Evolutionary conservation across 2,888 invertebrate genomes (phyloP), one percentile per base, ranked within the genome.

Genomic region (Nasonia oneida): DNA sequence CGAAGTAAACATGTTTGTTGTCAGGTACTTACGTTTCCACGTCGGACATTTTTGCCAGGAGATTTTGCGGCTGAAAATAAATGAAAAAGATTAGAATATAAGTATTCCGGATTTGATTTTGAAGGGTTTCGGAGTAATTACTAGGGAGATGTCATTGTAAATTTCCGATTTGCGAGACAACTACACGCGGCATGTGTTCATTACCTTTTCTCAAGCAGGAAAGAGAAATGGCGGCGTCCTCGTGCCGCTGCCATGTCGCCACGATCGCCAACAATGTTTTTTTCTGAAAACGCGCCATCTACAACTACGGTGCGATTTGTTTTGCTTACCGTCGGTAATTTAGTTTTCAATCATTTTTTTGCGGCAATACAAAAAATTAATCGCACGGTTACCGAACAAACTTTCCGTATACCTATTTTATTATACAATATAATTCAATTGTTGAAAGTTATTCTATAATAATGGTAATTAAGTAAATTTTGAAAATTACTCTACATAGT

Each of bases 21-120:
- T 37, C 67, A 53, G 3, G 89, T 93, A 96, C 97, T 97, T 95
- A 97, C 97, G 96, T 96, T 94, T 97, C 97, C 92, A 96, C 96
- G 94, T 97, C 97, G 92, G 97, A 96, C 97, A 97, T 97, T 95
- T 94, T 94, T 89, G 91, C 89, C 90, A 90, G 89, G 74, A 83
- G 67, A 90, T 91, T 92, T 91, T 91, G 90, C 89, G 87, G 79
- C 92, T 92, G 90, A 91, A 91, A 91, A 93, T 92, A 92, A 91
- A 90, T 47, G 89, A 84, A 89, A 18, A 82, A 87, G 10, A 85
- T 90, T 91, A 87, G 33, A 50, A 15, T 50, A 23, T 6, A 78
- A 71, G 29, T 57, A 84, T 79, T 74, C n/a, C 47, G 39, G 8
- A 14, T n/a, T 83, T 61, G 5, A 77, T 78, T 80, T 39, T n/a